Evolutionary conservation across 2,113 vertebrate species (phyloP).

Genomic region (Chaenogobius annularis): DNA sequence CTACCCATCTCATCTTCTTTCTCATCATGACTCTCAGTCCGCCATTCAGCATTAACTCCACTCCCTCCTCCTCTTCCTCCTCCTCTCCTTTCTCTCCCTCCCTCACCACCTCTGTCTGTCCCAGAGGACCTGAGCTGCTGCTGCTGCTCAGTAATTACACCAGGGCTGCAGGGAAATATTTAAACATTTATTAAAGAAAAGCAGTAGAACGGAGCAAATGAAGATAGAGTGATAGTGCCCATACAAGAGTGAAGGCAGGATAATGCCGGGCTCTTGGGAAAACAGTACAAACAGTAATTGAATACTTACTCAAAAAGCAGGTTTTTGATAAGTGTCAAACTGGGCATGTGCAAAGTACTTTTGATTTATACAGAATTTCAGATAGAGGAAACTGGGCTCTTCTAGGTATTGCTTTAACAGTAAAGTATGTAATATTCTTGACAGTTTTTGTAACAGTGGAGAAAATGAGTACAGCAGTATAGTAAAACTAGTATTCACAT

Average conservation of each 20-base stretch:
- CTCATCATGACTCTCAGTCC: constrained; percentile 34
- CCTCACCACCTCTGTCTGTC: not conserved
- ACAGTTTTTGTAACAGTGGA: not conserved
- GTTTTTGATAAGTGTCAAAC: constrained; percentile 20
- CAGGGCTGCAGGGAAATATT: constrained; percentile 75
- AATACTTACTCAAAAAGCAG: constrained; percentile 43
- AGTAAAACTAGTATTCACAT: not conserved
- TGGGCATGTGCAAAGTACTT: constrained; percentile 20
- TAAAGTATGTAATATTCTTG: not conserved
- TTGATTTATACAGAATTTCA: constrained; percentile 26
- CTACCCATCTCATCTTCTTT: constrained; percentile 52
- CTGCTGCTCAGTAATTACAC: constrained; percentile 78
- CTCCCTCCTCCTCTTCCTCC: constrained; percentile 12
- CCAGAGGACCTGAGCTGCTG: constrained; percentile 58
- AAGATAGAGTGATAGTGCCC: constrained; percentile 57
- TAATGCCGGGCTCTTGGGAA: constrained; percentile 37
- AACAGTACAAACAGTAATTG: constrained; percentile 43
- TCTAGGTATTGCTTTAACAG: constrained; percentile 14
- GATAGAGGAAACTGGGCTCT: constrained; percentile 17
- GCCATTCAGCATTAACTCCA: constrained; percentile 42
- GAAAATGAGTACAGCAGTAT: not conserved
- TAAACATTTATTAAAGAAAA: constrained; percentile 79
- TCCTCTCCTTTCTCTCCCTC: not conserved
- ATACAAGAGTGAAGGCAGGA: constrained; percentile 49
- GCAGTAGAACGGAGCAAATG: constrained; percentile 65